Base-by-base conservation (phyloP, 2,888 invertebrate species). In the Diachrysia chrysitis region DNA sequence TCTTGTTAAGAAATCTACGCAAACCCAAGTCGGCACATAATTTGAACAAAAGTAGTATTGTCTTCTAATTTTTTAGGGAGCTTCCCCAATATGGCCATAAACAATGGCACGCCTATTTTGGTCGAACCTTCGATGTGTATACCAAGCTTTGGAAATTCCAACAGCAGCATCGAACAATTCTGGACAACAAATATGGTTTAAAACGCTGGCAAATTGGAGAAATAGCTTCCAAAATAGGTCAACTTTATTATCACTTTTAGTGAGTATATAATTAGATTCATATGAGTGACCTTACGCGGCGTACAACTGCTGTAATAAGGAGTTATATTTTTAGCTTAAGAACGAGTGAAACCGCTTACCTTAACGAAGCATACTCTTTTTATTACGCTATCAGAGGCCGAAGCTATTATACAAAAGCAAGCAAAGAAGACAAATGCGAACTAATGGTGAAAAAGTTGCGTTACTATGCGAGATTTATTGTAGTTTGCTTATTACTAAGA, bases 151-250 rank as follows among this genome's bases (percentile, higher is more conserved):
- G 99, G 99, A 99, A 99, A 93, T 99, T 98, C 92, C 99, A 99
- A 93, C 99, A 99, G 90, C 98, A 99, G 90, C 99, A 99, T 94
- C 97, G 99, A 94, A 97, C 97, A 91, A 96, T 98, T 73, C 96
- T 99, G 82, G 99, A 99, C 92, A 97, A 97, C 75, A 98, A 99
- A 93, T 99, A 99, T 93, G 99, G 98, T 37, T 96, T 99, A 84
- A 99, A 99, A 89, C 95, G 99, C 83, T 99, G 99, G 99, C 99
- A 99, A 94, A 99, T 99, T 84, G 99, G 99, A 63, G 99, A 99
- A 95, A 99, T 99, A 79, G 99, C 99, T 58, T 99, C 99, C 63
- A 99, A 99, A 96, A 99, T 99, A 89, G 99, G 99, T 79, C 99
- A 99, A 94, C 97, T 99, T 35, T 99, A 99, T 94, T 99, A 99